Evolutionary conservation across 2,888 invertebrate species (phyloP).

Genomic region (Habroteleia sp.): DNA sequence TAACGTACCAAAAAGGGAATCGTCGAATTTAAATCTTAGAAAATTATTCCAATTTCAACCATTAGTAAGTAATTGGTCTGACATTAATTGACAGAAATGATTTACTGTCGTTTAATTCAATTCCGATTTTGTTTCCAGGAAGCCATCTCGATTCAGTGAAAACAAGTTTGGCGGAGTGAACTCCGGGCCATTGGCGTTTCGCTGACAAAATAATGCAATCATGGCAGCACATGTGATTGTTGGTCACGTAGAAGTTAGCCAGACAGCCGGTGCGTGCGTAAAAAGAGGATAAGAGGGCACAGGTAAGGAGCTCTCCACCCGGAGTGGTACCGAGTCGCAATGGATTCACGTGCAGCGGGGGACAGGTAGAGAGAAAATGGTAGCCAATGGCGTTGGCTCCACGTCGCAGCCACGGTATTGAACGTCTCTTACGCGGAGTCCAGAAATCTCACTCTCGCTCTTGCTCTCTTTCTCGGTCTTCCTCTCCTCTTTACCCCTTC

Average conservation of each 20-base stretch:
- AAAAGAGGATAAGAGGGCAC: conserved; percentile 50
- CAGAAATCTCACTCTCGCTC: conserved; percentile 71
- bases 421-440: conserved; percentile 79
- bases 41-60: too few species aligned
- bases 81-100: not conserved
- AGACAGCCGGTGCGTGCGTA: conserved; percentile 26
- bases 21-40: too few species aligned
- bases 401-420: conserved; percentile 77
- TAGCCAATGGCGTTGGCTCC: conserved; percentile 79
- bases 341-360: conserved; percentile 57
- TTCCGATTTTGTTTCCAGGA: too few species aligned
- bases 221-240: conserved; percentile 46
- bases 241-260: conserved; percentile 44
- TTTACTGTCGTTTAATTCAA: not conserved
- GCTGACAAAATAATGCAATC: conserved; percentile 53
- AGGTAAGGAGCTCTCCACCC: conserved; percentile 52
- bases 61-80: conserved; percentile 1
- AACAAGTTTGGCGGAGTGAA: too few species aligned
- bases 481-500: conserved; percentile 65
- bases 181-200: too few species aligned
- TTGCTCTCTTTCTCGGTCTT: conserved; percentile 65
- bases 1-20: too few species aligned
- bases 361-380: conserved; percentile 73
- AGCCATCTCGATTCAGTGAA: too few species aligned
- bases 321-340: conserved; percentile 54